Conservation (phyloP, 2,113 vertebrate genomes). For the Myodes glareolus region DNA sequence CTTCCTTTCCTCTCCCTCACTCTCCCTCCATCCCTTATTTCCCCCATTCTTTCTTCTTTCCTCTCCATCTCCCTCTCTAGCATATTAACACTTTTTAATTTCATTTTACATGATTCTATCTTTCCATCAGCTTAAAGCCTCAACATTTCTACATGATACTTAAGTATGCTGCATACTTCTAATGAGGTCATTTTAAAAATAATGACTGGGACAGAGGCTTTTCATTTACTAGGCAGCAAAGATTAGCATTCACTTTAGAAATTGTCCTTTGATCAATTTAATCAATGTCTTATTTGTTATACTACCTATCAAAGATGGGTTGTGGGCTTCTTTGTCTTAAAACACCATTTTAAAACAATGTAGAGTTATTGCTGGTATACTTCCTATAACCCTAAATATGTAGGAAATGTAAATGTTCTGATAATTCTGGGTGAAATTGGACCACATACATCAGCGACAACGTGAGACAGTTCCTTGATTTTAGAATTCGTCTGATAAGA, state of each 20-base stretch:
- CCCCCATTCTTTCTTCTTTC: neutral
- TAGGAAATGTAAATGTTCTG: neutral
- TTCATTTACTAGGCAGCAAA: neutral
- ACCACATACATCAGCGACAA: neutral
- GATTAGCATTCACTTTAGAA: neutral
- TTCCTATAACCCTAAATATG: neutral
- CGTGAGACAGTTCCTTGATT: neutral
- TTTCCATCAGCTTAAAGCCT: neutral
- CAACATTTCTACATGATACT: neutral
- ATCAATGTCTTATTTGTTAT: neutral
- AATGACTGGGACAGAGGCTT: fast-evolving
- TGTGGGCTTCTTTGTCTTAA: neutral
- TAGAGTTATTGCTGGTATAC: neutral
- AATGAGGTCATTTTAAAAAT: neutral
- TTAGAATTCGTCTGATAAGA: neutral
- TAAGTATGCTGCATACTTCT: neutral
- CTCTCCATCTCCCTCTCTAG: neutral
- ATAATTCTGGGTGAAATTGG: neutral
- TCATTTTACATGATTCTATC: fast-evolving
- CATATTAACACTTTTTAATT: neutral
- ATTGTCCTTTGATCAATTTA: neutral
- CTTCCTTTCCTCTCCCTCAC: neutral
- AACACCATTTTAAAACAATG: neutral
- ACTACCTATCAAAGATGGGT: neutral
- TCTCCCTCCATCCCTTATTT: neutral